These are phyloP conservation scores for Hippasteria phrygiana DNA, from an alignment of 53 echinoderm and acorn worm genomes.

Conservation along the genomic window DNA sequence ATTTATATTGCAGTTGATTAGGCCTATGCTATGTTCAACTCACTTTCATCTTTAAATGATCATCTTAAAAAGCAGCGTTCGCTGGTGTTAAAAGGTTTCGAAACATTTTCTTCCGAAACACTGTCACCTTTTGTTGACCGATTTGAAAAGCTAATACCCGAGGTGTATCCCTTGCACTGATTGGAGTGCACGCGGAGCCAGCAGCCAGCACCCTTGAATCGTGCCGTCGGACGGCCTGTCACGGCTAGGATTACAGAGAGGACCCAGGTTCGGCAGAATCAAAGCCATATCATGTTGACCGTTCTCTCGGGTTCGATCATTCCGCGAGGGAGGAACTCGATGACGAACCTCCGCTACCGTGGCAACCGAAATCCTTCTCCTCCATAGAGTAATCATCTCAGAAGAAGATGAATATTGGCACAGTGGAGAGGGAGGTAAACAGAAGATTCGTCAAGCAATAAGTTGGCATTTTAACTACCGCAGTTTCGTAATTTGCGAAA, in stretches of 20 bases:
- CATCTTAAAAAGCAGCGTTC: too few species aligned
- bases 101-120: too few species aligned
- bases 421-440: neutral
- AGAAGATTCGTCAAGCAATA: too few species aligned
- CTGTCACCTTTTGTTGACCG: too few species aligned
- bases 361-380: neutral
- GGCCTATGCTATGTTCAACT: too few species aligned
- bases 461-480: too few species aligned
- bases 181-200: neutral
- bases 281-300: constrained; percentile 3
- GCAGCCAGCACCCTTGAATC: neutral
- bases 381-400: neutral
- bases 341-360: neutral
- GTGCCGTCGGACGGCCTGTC: neutral
- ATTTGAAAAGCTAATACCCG: too few species aligned
- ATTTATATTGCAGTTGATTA: too few species aligned
- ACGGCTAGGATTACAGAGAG: neutral
- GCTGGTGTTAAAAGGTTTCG: too few species aligned
- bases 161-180: too few species aligned
- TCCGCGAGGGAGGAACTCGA: neutral
- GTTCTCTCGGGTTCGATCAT: neutral
- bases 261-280: neutral
- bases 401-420: neutral
- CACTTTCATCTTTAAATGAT: too few species aligned
- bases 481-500: too few species aligned